Conservation (phyloP, 2,888 invertebrate genomes). For the Caradrina kadenii region DNA sequence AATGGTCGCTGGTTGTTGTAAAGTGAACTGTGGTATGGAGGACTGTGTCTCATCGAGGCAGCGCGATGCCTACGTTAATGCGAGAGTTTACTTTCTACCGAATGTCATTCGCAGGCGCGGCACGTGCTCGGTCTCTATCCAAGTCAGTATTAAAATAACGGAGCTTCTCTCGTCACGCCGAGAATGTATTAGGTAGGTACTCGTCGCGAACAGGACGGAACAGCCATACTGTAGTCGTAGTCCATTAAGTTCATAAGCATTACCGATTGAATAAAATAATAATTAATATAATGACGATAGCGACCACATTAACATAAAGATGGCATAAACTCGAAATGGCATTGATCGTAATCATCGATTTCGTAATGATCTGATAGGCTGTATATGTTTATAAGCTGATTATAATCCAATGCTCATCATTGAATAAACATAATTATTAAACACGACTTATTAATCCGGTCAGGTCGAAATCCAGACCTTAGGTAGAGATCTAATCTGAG, state of each 20-base stretch:
- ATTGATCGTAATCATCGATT: conserved; percentile 25
- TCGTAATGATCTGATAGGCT: conserved; percentile 1
- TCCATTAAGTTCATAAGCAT: not conserved
- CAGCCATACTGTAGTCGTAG: conserved; percentile 49
- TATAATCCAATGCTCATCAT: too few species aligned
- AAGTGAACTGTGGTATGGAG: conserved; percentile 59
- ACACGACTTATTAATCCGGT: conserved; percentile 9
- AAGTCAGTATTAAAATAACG: conserved; percentile 76
- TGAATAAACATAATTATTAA: too few species aligned
- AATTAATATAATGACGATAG: conserved; percentile 5
- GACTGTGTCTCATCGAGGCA: conserved; percentile 39
- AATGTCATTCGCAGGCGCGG: conserved; percentile 81
- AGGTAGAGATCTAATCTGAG: conserved; percentile 19
- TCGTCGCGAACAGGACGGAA: conserved; percentile 61
- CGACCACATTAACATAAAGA: conserved; percentile 26
- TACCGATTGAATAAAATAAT: conserved; percentile 27
- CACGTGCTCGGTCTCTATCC: conserved; percentile 78
- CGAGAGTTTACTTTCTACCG: conserved; percentile 86
- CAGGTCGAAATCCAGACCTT: conserved; percentile 21
- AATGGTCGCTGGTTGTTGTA: conserved; percentile 70
- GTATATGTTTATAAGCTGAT: not conserved
- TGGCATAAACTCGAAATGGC: conserved; percentile 23
- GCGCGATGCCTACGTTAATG: conserved; percentile 62
- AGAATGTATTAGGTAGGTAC: conserved; percentile 38
- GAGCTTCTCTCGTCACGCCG: conserved; percentile 74